Evolutionary conservation across 2,888 invertebrate species (phyloP).

Genomic region (Copidosoma aretas): DNA sequence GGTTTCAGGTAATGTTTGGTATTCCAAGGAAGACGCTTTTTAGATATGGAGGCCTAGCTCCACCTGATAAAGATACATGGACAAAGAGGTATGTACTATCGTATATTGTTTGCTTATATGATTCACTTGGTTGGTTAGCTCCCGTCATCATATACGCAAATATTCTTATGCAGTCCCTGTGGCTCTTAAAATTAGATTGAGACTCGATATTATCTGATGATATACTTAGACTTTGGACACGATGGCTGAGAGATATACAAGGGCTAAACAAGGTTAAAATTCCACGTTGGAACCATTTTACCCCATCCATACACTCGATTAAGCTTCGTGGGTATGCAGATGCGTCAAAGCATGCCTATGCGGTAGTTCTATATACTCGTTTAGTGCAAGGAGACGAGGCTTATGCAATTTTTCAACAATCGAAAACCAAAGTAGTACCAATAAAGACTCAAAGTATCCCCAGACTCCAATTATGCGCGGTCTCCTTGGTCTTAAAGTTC

Average conservation of each 20-base stretch:
- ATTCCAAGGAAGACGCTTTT: no score
- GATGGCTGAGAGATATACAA: not conserved
- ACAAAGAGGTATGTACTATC: not conserved
- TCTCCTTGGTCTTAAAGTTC: conserved; percentile 24
- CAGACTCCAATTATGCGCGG: conserved; percentile 22
- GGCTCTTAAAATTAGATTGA: not conserved
- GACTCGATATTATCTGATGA: not conserved
- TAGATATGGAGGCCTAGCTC: no score
- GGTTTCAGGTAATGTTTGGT: no score
- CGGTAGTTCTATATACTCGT: conserved; percentile 1
- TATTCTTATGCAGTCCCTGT: not conserved
- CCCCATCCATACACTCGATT: not conserved
- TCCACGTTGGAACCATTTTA: conserved; percentile 20
- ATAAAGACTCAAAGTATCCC: conserved; percentile 34
- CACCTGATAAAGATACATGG: no score
- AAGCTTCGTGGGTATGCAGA: conserved; percentile 34
- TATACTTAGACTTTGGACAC: not conserved
- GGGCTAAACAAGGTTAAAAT: not conserved
- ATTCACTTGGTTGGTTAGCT: not conserved
- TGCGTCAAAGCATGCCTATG: conserved; percentile 29
- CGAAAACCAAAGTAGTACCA: conserved; percentile 32
- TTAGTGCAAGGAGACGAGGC: not conserved
- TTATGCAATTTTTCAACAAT: not conserved
- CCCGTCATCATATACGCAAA: not conserved
- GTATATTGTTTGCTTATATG: not conserved